These are phyloP conservation scores for Centruroides sculpturatus DNA, from an alignment of 1,140 invertebrate genomes.

Conservation along the genomic window DNA sequence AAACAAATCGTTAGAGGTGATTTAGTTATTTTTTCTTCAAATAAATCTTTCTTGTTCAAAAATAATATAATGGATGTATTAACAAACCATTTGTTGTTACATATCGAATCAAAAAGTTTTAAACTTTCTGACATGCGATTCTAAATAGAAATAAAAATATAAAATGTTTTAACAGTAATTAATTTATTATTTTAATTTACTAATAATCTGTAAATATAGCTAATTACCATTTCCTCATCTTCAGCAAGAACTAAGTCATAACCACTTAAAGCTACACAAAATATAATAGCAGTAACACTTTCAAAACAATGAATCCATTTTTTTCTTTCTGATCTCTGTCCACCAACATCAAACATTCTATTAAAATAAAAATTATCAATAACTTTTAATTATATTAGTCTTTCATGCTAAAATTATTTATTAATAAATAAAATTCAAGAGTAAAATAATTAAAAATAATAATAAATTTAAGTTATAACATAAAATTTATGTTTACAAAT, in stretches of 20 bases:
- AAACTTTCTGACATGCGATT: constrained; percentile 97
- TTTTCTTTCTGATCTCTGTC: constrained; percentile 95
- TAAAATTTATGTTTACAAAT: too few relatives aligned
- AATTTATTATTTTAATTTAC: too few relatives aligned
- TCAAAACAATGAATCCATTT: constrained; percentile 99
- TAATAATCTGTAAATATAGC: too few relatives aligned
- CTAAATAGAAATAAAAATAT: constrained; percentile 33
- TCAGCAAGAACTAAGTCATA: constrained; percentile 94
- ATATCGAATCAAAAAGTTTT: constrained; percentile 98
- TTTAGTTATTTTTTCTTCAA: constrained; percentile 94
- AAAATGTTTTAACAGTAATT: too few relatives aligned
- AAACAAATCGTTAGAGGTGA: constrained; percentile 98
- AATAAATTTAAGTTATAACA: not conserved
- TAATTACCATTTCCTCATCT: constrained; percentile 84
- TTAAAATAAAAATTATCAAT: constrained; percentile 19
- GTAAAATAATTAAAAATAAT: not conserved
- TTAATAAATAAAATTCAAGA: not conserved
- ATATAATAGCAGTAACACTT: constrained; percentile 99
- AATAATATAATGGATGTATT: constrained; percentile 99
- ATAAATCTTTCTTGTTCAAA: constrained; percentile 99
- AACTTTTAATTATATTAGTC: not conserved
- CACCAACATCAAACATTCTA: constrained; percentile 93
- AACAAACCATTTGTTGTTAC: constrained; percentile 99
- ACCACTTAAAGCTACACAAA: constrained; percentile 98
- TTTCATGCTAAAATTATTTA: not conserved